phyloP scores from a whole-genome alignment of 2,888 invertebrate genomes.

The Drosophila diplacantha region DNA sequence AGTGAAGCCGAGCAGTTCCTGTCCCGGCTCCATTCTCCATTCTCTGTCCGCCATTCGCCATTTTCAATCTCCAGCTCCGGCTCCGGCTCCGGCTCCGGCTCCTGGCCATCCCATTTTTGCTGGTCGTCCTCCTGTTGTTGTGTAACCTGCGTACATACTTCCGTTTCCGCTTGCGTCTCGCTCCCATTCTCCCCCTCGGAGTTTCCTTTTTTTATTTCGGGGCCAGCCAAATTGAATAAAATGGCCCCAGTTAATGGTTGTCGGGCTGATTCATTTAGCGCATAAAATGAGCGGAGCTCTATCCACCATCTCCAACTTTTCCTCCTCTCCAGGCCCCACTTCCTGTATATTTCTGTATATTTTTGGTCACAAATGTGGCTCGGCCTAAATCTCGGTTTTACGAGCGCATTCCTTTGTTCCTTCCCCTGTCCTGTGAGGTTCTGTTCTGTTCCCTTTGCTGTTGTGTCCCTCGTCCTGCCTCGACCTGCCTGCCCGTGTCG shows the following conservation, averaged over 20 bases:
- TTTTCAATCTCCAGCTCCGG: slow-evolving; percentile 28
- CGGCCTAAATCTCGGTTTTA: slow-evolving; percentile 72
- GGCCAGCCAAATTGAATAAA: slow-evolving; percentile 68
- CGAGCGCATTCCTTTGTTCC: slow-evolving; percentile 63
- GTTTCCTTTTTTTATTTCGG: slow-evolving; percentile 34
- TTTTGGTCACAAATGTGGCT: slow-evolving; percentile 70
- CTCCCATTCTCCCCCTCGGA: slow-evolving; percentile 10
- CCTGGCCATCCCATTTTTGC: slow-evolving; percentile 12
- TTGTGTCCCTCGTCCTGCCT: slow-evolving; percentile 8
- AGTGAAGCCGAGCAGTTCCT: slow-evolving; percentile 41
- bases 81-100: slow-evolving; percentile 27
- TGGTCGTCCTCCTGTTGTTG: slow-evolving; percentile 39
- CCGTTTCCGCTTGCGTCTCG: slow-evolving; percentile 53
- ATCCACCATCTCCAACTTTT: slow-evolving; percentile 31
- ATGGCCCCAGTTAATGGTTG: slow-evolving; percentile 72
- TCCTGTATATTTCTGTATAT: slow-evolving; percentile 31
- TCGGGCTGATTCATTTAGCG: slow-evolving; percentile 72
- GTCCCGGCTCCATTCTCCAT: slow-evolving; percentile 20
- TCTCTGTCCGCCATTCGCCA: slow-evolving; percentile 7
- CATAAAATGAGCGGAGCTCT: slow-evolving; percentile 67
- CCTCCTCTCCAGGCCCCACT: slow-evolving; percentile 19
- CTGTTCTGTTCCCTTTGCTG: background rate
- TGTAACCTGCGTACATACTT: slow-evolving; percentile 70
- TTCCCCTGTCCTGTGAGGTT: slow-evolving; percentile 6
- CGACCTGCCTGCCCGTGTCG: slow-evolving; percentile 29